Evolutionary conservation across 2,888 invertebrate species (phyloP), one percentile per base, ranked within the genome.

Genomic region (Salpingus planirostris): DNA sequence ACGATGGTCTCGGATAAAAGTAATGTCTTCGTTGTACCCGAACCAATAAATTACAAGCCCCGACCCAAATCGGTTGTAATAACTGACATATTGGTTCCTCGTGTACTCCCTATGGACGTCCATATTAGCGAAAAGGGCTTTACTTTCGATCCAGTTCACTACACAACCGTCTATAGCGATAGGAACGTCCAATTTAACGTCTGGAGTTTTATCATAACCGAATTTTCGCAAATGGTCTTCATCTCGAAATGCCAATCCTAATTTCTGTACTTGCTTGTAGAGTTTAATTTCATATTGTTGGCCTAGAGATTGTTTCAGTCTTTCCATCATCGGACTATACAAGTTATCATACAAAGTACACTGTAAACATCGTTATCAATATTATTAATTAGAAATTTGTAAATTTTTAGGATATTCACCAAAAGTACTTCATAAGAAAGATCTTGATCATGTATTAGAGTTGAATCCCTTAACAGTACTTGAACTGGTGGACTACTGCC

Each of bases 11-110:
- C n/a, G n/a, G n/a, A n/a, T n/a, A n/a, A n/a, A n/a, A n/a, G n/a
- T n/a, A n/a, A n/a, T n/a, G n/a, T n/a, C n/a, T n/a, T n/a, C n/a
- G n/a, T n/a, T n/a, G n/a, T n/a, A n/a, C n/a, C 92, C 93, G 70
- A 91, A 88, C 95, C 95, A 95, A 62, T 95, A 95, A 46, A 95
- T 92, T 1, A 95, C 88, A 46, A 93, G 70, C 0, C 93, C 95
- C 15, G 92, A 78, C 2, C 95, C 95, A 71, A 92, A 95, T 55
- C 76, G 79, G 60, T 92, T 93, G 80, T 85, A 87, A 55, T 95
- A 95, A 60, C 90, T 87, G 44, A 77, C 70, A 50, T 87, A 78
- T 59, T 95, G 93, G 46, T 88, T 84, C 50, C 80, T 80, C 30
- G 87, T 70, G 62, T 92, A 89, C 7, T 73, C 78, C 24, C 76